Base-by-base conservation (phyloP, 2,888 invertebrate species). In the Hoplodrina blanda region DNA sequence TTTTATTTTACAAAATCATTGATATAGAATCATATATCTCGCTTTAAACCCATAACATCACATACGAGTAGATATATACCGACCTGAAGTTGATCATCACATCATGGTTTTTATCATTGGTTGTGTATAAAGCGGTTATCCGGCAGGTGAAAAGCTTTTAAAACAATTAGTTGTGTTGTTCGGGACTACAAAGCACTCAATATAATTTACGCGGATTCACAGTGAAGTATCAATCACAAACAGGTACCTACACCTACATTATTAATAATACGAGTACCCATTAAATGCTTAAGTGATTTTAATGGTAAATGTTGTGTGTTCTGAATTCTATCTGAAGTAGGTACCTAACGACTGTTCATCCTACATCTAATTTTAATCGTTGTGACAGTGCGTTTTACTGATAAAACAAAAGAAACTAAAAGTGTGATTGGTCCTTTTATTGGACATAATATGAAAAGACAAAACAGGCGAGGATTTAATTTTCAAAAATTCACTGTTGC, bases 81-180 rank as follows among this genome's bases (percentile, higher is more conserved):
- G 8, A 19, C 20, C 46, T 30, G 72, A 65, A 68, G 37, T 64
- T n/a, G 30, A 62, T 70, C 64, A 62, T 70, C 64, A 57, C 54
- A 52, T 62, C 62, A 76, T 79, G 74, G 79, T 84, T 85, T 52
- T 86, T 83, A 83, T 72, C 70, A 79, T n/a, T 53, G 44, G 41
- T n/a, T 25, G 13, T 49, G n/a, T 82, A 85, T 82, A 76, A 87
- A 89, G 85, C 85, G 88, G 87, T 89, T 89, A 89, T 87, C 85
- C 80, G 80, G 81, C 83, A 87, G 80, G 85, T 86, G 84, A 87
- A 91, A 92, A 92, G 93, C 94, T 94, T 94, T 93, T 92, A 93
- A 92, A 93, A 91, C 92, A 94, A 94, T 94, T 92, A 91, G 85
- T 87, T 87, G 79, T 84, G 86, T 87, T 88, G 87, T 87, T 84